phyloP scores from a whole-genome alignment of 2,113 vertebrate genomes.

The Entelurus aequoreus region DNA sequence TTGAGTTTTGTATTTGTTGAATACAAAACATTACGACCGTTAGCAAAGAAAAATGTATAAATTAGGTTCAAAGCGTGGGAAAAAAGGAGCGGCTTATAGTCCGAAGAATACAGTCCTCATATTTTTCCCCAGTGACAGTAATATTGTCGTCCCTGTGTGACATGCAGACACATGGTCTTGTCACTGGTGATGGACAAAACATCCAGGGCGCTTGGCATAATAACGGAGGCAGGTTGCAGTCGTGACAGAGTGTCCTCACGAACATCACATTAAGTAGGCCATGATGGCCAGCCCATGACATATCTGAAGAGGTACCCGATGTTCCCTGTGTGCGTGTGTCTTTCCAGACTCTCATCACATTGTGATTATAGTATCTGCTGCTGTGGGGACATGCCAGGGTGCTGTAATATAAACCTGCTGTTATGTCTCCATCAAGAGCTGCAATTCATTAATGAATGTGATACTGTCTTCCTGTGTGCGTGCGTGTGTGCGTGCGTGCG shows the following conservation, averaged over 20 bases:
- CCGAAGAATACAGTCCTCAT: no score
- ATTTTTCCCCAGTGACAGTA: no score
- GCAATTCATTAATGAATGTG: conserved; percentile 57
- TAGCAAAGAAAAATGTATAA: no score
- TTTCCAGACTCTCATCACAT: conserved; percentile 57
- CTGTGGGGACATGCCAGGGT: conserved; percentile 37
- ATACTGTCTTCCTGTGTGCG: conserved; percentile 14
- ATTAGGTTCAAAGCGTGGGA: no score
- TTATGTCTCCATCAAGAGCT: conserved; percentile 36
- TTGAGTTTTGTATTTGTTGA: no score
- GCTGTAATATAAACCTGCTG: conserved; percentile 43
- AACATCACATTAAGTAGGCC: conserved; percentile 43
- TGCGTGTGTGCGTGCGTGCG: conserved; percentile 2
- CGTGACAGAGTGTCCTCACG: conserved; percentile 13
- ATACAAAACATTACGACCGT: no score
- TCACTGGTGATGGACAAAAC: no score
- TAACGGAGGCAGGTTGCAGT: not conserved
- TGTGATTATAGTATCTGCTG: conserved; percentile 51
- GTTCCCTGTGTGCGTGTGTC: conserved; percentile 50
- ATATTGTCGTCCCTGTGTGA: no score
- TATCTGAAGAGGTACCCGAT: conserved; percentile 60
- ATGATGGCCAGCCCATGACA: conserved; percentile 49
- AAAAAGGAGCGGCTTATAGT: no score
- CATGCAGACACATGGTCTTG: no score
- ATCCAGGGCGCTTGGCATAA: no score